These are phyloP conservation scores for Stenotaenia linearis DNA, from an alignment of 2,888 invertebrate genomes.

Conservation along the genomic window DNA sequence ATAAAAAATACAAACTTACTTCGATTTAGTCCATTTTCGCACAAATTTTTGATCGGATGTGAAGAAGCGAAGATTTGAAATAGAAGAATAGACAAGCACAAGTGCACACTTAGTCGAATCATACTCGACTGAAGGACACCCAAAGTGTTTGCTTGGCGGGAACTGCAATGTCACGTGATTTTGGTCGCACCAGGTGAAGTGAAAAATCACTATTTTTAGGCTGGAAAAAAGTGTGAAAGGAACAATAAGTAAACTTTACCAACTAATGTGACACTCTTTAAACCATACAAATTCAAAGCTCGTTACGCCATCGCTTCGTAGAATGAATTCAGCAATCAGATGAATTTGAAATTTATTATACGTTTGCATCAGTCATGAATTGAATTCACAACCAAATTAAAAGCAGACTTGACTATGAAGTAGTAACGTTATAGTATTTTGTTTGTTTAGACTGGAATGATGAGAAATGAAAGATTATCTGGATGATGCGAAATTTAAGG, in stretches of 20 bases:
- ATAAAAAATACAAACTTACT: not conserved
- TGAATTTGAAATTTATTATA: not conserved
- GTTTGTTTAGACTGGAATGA: not conserved
- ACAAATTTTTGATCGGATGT: not conserved
- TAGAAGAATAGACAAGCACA: not conserved
- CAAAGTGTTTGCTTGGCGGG: constrained; percentile 9
- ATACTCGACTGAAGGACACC: constrained; percentile 9
- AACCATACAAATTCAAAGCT: not conserved
- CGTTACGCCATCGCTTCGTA: not conserved
- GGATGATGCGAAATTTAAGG: not conserved
- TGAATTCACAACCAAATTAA: not conserved
- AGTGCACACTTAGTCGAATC: not conserved
- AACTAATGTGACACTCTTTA: not conserved
- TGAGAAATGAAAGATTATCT: not conserved
- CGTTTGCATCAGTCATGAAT: not conserved
- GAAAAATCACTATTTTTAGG: not conserved
- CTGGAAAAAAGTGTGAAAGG: not conserved
- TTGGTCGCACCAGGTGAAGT: constrained; percentile 3
- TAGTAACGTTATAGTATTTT: not conserved
- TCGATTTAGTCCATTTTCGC: not conserved
- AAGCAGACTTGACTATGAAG: not conserved
- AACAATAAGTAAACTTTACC: not conserved
- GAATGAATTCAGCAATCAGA: not conserved
- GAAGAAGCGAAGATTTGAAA: not conserved
- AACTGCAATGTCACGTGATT: not conserved